Evolutionary conservation across 2,888 invertebrate genomes (phyloP).

Genomic region (Cheilosia soror): DNA sequence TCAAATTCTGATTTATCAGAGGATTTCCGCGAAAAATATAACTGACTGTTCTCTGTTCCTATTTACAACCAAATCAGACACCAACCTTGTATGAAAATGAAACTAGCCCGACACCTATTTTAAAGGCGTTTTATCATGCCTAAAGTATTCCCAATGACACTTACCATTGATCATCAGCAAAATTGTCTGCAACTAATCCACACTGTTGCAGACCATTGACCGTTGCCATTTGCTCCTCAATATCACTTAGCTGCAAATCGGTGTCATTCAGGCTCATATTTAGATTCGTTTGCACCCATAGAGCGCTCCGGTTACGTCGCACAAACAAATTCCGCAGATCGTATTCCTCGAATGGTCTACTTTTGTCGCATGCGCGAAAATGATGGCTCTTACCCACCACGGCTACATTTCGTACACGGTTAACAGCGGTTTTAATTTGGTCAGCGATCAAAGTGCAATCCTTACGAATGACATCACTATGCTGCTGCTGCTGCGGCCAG

Average conservation of each 20-base stretch:
- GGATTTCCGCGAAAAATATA: too few relatives aligned
- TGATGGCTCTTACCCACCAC: constrained; percentile 34
- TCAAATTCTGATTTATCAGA: too few relatives aligned
- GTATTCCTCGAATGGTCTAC: constrained; percentile 58
- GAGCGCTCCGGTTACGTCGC: constrained; percentile 81
- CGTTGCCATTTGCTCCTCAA: constrained; percentile 82
- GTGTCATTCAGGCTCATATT: constrained; percentile 63
- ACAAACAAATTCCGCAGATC: constrained; percentile 81
- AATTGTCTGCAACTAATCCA: constrained; percentile 72
- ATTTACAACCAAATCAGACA: too few relatives aligned
- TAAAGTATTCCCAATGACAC: constrained; percentile 5
- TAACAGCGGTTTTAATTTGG: constrained; percentile 64
- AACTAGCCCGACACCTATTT: background rate
- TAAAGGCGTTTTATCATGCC: background rate
- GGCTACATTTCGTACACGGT: constrained; percentile 49
- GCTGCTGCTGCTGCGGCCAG: constrained; percentile 35
- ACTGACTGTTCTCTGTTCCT: too few relatives aligned
- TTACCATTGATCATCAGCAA: constrained; percentile 47
- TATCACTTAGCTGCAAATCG: constrained; percentile 80
- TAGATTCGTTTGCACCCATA: constrained; percentile 80
- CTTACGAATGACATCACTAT: constrained; percentile 55
- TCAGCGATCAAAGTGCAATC: constrained; percentile 37
- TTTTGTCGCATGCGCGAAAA: constrained; percentile 50
- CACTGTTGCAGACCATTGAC: constrained; percentile 73
- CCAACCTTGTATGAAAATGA: background rate